Conservation (phyloP, 2,113 vertebrate genomes). For the Macrotis lagotis region DNA sequence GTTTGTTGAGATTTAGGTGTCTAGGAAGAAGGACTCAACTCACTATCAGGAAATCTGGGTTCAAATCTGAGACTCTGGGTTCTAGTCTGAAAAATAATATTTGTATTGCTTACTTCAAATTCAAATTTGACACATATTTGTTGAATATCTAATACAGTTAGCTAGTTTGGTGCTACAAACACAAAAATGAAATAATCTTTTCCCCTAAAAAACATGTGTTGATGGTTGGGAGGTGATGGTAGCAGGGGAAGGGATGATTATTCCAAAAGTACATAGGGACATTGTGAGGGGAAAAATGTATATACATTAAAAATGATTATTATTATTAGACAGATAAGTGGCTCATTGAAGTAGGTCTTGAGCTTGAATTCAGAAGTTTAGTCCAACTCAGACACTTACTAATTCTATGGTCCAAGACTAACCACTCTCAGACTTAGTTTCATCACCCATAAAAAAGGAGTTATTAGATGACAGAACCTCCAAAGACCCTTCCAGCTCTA, state of each 20-base stretch:
- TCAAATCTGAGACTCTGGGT: not conserved
- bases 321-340: not conserved
- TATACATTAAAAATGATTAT: not conserved
- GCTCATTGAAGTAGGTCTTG: not conserved
- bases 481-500: not conserved
- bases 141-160: not conserved
- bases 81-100: not conserved
- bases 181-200: not conserved
- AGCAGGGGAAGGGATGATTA: not conserved
- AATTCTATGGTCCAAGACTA: not conserved
- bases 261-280: not conserved
- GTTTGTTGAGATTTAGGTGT: not conserved
- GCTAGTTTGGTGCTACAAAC: not conserved
- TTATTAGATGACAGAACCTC: not conserved
- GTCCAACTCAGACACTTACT: not conserved
- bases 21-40: not conserved
- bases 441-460: not conserved
- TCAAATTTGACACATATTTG: not conserved
- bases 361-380: not conserved
- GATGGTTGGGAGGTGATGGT: not conserved
- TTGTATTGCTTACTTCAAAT: not conserved
- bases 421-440: not conserved
- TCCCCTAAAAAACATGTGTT: not conserved
- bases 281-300: not conserved
- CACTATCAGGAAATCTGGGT: not conserved